These are phyloP conservation scores for Diabrotica virgifera DNA, from an alignment of 1,140 invertebrate species.

Conservation along the genomic window DNA sequence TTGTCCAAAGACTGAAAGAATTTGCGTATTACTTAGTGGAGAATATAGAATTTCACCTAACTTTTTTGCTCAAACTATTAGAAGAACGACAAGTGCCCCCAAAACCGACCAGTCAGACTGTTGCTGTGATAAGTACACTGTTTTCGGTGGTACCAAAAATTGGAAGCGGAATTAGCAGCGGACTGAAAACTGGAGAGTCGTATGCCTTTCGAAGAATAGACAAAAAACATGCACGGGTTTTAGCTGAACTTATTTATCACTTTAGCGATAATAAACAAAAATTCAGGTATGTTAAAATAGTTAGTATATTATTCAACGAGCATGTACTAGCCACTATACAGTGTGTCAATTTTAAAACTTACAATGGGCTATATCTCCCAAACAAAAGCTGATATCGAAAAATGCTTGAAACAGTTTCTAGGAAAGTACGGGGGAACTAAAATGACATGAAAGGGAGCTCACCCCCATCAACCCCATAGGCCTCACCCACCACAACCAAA, in stretches of 20 bases:
- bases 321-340: too few species aligned
- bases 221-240: constrained; percentile 13
- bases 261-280: constrained; percentile 20
- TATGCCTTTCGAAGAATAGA: constrained; percentile 18
- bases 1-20: constrained; percentile 10
- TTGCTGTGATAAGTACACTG: constrained; percentile 9
- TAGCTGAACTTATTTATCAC: constrained; percentile 24
- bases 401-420: too few species aligned
- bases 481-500: too few species aligned
- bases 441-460: too few species aligned
- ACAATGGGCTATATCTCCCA: too few species aligned
- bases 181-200: constrained; percentile 10
- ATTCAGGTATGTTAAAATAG: background rate
- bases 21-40: constrained; percentile 8
- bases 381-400: too few species aligned
- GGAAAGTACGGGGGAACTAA: too few species aligned
- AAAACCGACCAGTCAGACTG: constrained; percentile 10
- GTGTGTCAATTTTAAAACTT: too few species aligned
- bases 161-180: constrained; percentile 11
- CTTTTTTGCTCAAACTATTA: constrained; percentile 10
- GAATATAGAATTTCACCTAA: constrained; percentile 10
- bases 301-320: too few species aligned
- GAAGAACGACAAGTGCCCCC: constrained; percentile 7
- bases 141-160: constrained; percentile 11
- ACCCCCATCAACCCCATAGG: too few species aligned